A percentile compares a stretch with the other conserved stretches of the same genome.
These are phyloP conservation scores for Callospermophilus lateralis DNA, from an alignment of 2,113 vertebrate species.

Conservation along the genomic window DNA sequence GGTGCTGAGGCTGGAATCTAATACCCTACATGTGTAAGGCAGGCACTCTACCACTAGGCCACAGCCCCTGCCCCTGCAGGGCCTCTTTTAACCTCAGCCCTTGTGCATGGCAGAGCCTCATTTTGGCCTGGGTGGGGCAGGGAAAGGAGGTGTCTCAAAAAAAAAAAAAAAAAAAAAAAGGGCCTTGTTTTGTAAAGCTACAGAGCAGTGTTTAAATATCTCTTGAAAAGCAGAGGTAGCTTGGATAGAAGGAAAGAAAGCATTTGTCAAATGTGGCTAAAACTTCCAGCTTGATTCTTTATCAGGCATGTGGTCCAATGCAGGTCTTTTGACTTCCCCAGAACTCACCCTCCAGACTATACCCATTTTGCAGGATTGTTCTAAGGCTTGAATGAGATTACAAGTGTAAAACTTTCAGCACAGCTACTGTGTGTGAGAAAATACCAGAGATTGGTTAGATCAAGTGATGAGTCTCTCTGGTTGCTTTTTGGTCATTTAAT, in stretches of 20 bases:
- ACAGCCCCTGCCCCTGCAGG: too few species aligned
- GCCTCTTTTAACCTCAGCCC: not conserved
- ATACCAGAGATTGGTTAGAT: not conserved
- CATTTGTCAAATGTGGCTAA: not conserved
- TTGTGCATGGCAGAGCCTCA: not conserved
- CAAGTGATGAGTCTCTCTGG: not conserved
- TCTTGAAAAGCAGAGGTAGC: conserved; percentile 40
- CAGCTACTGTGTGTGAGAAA: not conserved
- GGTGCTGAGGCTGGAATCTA: too few species aligned
- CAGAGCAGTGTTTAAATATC: not conserved
- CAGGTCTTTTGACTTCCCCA: not conserved
- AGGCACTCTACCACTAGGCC: too few species aligned
- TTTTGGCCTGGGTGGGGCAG: not conserved
- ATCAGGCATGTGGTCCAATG: not conserved
- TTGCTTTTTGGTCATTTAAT: not conserved
- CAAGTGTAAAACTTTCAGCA: not conserved
- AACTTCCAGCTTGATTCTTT: not conserved
- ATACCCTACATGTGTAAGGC: too few species aligned
- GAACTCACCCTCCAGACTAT: conserved; percentile 18
- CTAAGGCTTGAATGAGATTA: not conserved
- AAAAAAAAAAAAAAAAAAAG: too few species aligned
- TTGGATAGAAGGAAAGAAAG: not conserved
- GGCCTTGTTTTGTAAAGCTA: conserved; percentile 34
- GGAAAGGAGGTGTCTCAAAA: too few species aligned
- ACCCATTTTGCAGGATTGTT: not conserved